Percentiles rank a stretch among this genome's conserved stretches.
These are phyloP conservation scores for Prinia subflava DNA, from an alignment of 2,113 vertebrate species.

Conservation along the genomic window DNA sequence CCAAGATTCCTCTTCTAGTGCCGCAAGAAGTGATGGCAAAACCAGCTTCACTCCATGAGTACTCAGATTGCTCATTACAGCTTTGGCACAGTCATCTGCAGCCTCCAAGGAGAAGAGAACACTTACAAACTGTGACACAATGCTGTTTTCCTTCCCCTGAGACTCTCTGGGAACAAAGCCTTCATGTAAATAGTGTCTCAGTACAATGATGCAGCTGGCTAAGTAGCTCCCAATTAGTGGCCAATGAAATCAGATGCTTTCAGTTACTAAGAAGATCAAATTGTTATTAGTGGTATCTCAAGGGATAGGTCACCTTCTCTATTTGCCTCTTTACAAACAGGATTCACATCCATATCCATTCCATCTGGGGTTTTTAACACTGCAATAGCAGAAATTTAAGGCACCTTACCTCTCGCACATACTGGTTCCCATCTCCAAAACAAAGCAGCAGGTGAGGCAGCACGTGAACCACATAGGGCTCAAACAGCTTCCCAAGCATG, in stretches of 20 bases:
- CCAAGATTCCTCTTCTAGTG: constrained; percentile 97
- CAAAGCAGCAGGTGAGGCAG: constrained; percentile 94
- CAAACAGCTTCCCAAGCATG: constrained; percentile 97
- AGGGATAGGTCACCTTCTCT: not conserved
- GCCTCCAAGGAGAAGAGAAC: constrained; percentile 78
- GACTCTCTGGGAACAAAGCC: not conserved
- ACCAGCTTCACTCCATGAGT: constrained; percentile 98
- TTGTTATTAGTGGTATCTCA: not conserved
- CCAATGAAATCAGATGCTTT: not conserved
- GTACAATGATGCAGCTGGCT: not conserved
- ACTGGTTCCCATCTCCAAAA: constrained; percentile 98
- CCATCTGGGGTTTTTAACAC: not conserved
- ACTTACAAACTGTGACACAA: constrained; percentile 25
- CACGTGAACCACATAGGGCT: constrained; percentile 96
- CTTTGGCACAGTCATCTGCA: constrained; percentile 98
- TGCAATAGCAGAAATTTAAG: not conserved
- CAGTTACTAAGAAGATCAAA: not conserved
- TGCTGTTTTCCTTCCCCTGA: not conserved
- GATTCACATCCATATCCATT: not conserved
- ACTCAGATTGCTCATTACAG: constrained; percentile 98
- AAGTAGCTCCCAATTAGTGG: not conserved
- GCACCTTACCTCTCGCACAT: constrained; percentile 93
- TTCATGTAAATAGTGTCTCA: not conserved
- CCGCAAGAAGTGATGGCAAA: constrained; percentile 91
- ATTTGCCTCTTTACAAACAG: not conserved